These are phyloP conservation scores for Neolamprologus longior DNA, from an alignment of 2,113 vertebrate genomes.

Conservation along the genomic window DNA sequence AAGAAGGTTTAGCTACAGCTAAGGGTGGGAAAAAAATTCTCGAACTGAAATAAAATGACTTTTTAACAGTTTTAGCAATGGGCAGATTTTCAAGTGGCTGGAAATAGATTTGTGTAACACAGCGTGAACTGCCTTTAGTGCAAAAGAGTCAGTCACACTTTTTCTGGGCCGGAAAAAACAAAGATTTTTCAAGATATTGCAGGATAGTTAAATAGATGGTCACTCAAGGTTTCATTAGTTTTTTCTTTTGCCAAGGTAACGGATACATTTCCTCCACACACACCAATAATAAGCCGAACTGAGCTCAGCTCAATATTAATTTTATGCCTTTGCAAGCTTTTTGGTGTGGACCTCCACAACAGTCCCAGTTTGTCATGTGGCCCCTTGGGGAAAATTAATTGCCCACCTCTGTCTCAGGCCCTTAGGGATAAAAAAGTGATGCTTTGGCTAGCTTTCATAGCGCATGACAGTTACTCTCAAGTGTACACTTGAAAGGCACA, in stretches of 20 bases:
- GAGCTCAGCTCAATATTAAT: not conserved
- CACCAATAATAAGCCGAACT: not conserved
- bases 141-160: not conserved
- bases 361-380: not conserved
- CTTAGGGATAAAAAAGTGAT: not conserved
- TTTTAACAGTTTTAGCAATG: not conserved
- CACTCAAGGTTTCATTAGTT: not conserved
- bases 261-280: not conserved
- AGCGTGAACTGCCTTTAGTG: not conserved
- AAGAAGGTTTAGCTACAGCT: not conserved
- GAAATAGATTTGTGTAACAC: not conserved
- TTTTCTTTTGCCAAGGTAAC: not conserved
- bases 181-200: not conserved
- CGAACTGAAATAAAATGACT: not conserved
- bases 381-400: not conserved
- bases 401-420: not conserved
- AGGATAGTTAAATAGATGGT: not conserved
- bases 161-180: not conserved
- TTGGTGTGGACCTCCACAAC: not conserved
- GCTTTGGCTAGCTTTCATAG: not conserved
- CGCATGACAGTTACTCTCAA: not conserved
- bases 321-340: not conserved
- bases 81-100: not conserved
- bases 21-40: rapidly evolving
- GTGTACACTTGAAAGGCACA: not conserved